Evolutionary conservation across 2,888 invertebrate genomes (phyloP).

Genomic region (Suillia variegata): DNA sequence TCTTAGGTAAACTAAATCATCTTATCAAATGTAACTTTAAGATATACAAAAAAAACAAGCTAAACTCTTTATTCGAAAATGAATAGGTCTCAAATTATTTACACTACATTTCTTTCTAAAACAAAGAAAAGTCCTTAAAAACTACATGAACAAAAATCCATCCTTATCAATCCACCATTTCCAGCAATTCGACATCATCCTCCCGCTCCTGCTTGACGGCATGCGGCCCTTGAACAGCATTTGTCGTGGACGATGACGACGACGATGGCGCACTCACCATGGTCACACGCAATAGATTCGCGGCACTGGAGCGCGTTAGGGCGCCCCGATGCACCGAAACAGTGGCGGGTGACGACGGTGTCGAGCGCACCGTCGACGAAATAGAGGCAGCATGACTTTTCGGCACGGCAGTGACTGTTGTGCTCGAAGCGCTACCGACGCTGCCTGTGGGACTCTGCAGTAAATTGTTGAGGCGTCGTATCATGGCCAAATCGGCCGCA

Average conservation of each 20-base stretch:
- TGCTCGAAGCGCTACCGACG: constrained; percentile 1
- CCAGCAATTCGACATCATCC: too few species aligned
- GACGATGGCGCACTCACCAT: constrained; percentile 7
- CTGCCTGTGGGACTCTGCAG: constrained; percentile 27
- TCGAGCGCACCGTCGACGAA: constrained; percentile 30
- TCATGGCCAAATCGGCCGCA: constrained; percentile 32
- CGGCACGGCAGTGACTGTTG: constrained; percentile 19
- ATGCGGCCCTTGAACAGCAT: constrained; percentile 6
- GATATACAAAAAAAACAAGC: too few species aligned
- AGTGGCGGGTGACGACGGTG: constrained; percentile 16
- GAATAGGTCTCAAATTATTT: not conserved
- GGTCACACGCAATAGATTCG: constrained; percentile 19
- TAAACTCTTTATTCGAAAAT: not conserved
- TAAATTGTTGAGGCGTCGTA: constrained; percentile 23
- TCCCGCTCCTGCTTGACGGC: constrained; percentile 34
- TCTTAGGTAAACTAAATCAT: too few species aligned
- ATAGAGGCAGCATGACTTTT: constrained; percentile 28
- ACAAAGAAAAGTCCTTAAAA: too few species aligned
- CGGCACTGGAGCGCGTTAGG: constrained; percentile 33
- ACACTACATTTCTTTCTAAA: not conserved
- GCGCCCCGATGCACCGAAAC: constrained; percentile 30
- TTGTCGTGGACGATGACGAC: constrained; percentile 5
- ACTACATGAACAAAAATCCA: too few species aligned
- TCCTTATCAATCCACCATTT: constrained; percentile 24
- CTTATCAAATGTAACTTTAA: too few species aligned